phyloP scores from a whole-genome alignment of 2,113 vertebrate genomes.

The Stomatorhinus ivindoensis region DNA sequence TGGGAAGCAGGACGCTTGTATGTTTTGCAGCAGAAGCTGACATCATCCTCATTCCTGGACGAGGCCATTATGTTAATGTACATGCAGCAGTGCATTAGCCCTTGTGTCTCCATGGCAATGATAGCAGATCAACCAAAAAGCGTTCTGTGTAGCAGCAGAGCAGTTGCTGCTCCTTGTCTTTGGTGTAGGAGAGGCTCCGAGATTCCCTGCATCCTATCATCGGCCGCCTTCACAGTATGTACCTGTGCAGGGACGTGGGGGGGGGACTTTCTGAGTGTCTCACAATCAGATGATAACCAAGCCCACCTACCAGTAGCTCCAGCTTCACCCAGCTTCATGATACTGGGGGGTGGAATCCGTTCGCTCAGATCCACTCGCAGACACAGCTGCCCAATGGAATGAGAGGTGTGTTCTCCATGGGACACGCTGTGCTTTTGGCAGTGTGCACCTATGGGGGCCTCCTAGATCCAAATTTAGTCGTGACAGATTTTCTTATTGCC shows the following conservation, averaged over 20 bases:
- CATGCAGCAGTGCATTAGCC: not conserved
- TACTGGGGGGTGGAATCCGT: not conserved
- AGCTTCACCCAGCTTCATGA: not conserved
- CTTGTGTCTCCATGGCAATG: not conserved
- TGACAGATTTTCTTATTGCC: not conserved
- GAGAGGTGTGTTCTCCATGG: not conserved
- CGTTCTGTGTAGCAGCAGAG: not conserved
- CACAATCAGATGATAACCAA: not conserved
- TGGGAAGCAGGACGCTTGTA: not conserved
- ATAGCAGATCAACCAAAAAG: not conserved
- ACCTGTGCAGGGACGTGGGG: not conserved
- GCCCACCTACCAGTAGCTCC: not conserved
- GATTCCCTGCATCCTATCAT: not conserved
- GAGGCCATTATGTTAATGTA: not conserved
- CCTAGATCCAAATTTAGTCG: not conserved
- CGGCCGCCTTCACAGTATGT: not conserved
- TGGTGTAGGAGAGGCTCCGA: not conserved
- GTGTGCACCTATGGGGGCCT: not conserved
- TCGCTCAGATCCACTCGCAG: not conserved
- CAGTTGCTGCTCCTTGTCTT: not conserved
- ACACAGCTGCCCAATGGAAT: not conserved
- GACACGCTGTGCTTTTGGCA: not conserved
- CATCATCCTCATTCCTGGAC: not conserved
- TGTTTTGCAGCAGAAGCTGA: not conserved
- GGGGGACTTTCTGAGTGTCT: too few relatives aligned